A percentile compares a stretch with the other conserved stretches of the same genome.
These are phyloP conservation scores for Tylochromis polylepis DNA, from an alignment of 2,113 vertebrate genomes.

Conservation along the genomic window DNA sequence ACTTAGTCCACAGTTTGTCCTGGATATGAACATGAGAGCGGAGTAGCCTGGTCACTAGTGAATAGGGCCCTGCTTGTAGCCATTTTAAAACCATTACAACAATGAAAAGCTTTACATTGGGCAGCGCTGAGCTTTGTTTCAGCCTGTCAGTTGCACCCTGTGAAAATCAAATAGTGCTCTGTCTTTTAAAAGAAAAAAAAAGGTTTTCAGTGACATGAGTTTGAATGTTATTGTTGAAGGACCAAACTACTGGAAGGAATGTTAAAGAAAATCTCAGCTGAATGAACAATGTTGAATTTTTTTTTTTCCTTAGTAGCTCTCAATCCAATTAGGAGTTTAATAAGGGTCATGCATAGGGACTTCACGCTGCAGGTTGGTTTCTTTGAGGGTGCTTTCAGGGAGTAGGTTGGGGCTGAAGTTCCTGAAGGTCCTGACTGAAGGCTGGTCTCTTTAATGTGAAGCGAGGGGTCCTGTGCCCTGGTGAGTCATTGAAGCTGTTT, in stretches of 20 bases:
- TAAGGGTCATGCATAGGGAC: slow-evolving; percentile 89
- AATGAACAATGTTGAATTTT: slow-evolving; percentile 79
- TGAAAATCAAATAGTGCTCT: slow-evolving; percentile 83
- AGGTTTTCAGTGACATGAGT: slow-evolving; percentile 56
- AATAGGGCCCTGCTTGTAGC: slow-evolving; percentile 83
- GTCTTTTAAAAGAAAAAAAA: slow-evolving; percentile 27
- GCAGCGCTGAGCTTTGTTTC: slow-evolving; percentile 78
- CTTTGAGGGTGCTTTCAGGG: slow-evolving; percentile 32
- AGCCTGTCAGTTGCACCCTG: slow-evolving; percentile 79
- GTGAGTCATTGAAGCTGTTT: slow-evolving; percentile 61
- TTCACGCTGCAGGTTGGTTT: slow-evolving; percentile 80
- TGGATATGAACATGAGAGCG: slow-evolving; percentile 73
- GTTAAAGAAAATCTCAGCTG: slow-evolving; percentile 70
- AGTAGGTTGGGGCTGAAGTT: slow-evolving; percentile 19
- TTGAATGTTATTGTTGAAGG: slow-evolving; percentile 64
- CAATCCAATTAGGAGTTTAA: slow-evolving; percentile 95
- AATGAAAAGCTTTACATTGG: slow-evolving; percentile 78
- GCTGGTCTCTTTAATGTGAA: slow-evolving; percentile 55
- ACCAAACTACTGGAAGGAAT: slow-evolving; percentile 65
- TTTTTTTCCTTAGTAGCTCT: slow-evolving; percentile 72
- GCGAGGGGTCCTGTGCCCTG: slow-evolving; percentile 59
- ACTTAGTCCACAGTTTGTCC: slow-evolving; percentile 76
- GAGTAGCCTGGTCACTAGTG: slow-evolving; percentile 74
- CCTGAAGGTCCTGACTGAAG: slow-evolving; percentile 24
- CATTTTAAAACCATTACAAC: slow-evolving; percentile 87